Evolutionary conservation across 1,140 invertebrate species (phyloP), one percentile per base, ranked within the genome.

Genomic region (Drosophila varians): DNA sequence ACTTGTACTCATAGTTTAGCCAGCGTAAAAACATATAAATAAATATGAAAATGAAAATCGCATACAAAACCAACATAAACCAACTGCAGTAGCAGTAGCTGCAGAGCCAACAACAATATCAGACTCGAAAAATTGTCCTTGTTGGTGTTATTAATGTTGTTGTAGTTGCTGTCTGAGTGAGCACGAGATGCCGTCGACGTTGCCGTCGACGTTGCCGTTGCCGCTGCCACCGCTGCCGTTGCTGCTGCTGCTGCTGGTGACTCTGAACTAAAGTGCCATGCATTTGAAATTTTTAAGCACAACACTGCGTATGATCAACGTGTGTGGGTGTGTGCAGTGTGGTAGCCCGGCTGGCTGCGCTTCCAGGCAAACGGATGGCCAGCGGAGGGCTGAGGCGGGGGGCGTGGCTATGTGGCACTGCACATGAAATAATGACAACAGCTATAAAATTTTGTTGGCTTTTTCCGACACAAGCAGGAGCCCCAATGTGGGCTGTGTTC

Each of bases 1-100:
- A 84, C 80, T 84, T 84, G 72, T 84, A 73, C 72, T 79, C 77
- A 68, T 75, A 79, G 79, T 72, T 84, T 86, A 73, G 72, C 72
- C 48, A 69, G 42, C 65, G 51, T 57, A 64, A 61, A 58, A 79
- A 65, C 65, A 82, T 74, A 74, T 73, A 74, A 71, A 83, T 54
- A 68, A 74, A 60, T 53, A 68, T 52, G 54, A 52, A 65, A 34
- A 66, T 28, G 56, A 73, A 70, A 69, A 74, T 43, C 76, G 51
- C 56, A 66, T 73, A 74, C 66, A 68, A 70, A 57, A 58, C 45
- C 51, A 51, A 65, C 58, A 66, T 16, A 42, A 42, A 18, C 38
- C 38, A 18, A 16, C 16, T 19, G 14, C 38, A 42, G 38, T 14
- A 18, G 49, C 42, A 69, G n/a, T 43, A 38, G 38, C 69, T 40